These are phyloP conservation scores for Orussus abietinus DNA, from an alignment of 1,140 invertebrate species.

Conservation along the genomic window DNA sequence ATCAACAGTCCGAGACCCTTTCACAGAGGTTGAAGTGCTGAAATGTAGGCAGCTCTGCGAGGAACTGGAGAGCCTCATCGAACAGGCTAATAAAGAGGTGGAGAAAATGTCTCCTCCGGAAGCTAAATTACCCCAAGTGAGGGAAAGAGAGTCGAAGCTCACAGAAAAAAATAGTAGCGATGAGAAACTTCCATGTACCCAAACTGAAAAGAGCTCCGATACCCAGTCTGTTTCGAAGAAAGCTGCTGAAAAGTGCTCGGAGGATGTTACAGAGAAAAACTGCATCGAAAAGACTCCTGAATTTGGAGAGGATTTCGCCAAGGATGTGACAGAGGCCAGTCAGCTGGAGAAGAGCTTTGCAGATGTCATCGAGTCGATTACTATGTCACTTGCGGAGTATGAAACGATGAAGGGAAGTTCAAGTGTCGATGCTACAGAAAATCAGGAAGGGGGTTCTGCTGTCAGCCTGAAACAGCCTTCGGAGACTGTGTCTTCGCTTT, in stretches of 20 bases:
- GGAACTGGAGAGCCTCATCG: slow-evolving; percentile 28
- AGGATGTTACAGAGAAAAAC: no score
- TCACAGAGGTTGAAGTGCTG: slow-evolving; percentile 25
- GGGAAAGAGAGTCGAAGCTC: background rate
- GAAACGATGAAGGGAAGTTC: background rate
- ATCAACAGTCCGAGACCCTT: slow-evolving; percentile 5
- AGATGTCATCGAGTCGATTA: background rate
- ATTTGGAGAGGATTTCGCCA: no score
- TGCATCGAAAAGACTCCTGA: no score
- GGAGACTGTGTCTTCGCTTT: no score
- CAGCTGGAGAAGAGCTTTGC: no score
- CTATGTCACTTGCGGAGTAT: background rate
- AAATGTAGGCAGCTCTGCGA: slow-evolving; percentile 27
- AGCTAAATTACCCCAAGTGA: no score
- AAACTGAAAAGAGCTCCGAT: no score
- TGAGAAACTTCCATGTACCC: slow-evolving; percentile 16
- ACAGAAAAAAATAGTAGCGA: slow-evolving; percentile 13
- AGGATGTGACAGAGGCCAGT: no score
- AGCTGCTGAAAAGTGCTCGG: no score
- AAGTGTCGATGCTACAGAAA: background rate
- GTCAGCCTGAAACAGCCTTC: no score
- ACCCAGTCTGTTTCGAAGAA: no score
- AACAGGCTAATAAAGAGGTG: slow-evolving; percentile 16
- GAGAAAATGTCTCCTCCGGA: slow-evolving; percentile 10
- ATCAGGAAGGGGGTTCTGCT: background rate